Base-by-base conservation (phyloP, 1,140 invertebrate genomes). In the Ceratitis capitata region DNA sequence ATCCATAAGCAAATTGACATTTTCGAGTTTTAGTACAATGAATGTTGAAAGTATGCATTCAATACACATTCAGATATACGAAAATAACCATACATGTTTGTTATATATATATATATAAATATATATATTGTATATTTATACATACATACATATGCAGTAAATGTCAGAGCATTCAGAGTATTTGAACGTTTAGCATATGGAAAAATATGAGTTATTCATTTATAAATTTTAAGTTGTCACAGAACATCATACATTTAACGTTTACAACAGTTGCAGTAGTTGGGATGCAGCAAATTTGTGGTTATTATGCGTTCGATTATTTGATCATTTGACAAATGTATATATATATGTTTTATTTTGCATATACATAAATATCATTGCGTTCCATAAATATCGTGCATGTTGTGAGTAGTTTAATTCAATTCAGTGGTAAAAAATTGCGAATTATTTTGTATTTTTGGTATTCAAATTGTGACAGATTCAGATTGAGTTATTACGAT, bases 191-290 rank as follows among this genome's bases (percentile, higher is more conserved):
- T 78, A 23, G 35, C 39, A 45, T 39, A 45, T 23, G 23, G 69
- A n/a, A 3, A 26, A 45, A 26, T 42, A 45, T 78, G 39, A 16
- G 45, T 23, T 78, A n/a, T 78, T 78, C 12, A 2, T n/a, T 78
- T 53, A n/a, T 78, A n/a, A 78, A 78, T 78, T 45, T 78, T 19
- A 47, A 23, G 69, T 78, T 78, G 69, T 39, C 69, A 78, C 69
- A 78, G 45, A 78, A 78, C 69, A 78, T 42, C 39, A 78, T 45
- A 78, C 35, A 78, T 7, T 23, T 74, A 78, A 78, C n/a, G 69
- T 47, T 45, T 45, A 78, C 69, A 78, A 78, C 69, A 39, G 39
- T 78, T 47, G 69, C 23, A 45, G 42, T 78, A 45, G 19, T 9
- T n/a, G 26, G 35, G 69, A 78, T 78, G 69, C 69, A 78, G 39